A percentile compares a stretch with the other conserved stretches of the same genome.
Conservation (phyloP, 2,888 invertebrate genomes). For the Drosophila borborema region DNA sequence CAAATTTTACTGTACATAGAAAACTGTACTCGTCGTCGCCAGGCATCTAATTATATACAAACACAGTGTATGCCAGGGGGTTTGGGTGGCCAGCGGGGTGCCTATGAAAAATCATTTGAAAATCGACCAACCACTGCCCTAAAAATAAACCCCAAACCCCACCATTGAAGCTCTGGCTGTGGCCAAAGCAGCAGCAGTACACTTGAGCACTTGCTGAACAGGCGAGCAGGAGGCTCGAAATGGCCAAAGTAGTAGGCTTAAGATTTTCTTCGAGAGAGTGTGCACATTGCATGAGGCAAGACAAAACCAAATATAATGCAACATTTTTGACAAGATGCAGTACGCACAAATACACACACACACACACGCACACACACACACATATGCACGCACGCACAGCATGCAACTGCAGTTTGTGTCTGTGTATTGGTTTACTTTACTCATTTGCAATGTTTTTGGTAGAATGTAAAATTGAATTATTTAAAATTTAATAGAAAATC, state of each 20-base stretch:
- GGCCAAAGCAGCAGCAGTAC: constrained; percentile 53
- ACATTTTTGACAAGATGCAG: constrained; percentile 75
- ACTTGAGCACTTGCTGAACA: constrained; percentile 28
- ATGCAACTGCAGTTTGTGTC: constrained; percentile 50
- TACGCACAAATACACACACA: constrained; percentile 43
- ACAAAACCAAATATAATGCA: constrained; percentile 75
- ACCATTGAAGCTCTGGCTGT: constrained; percentile 43
- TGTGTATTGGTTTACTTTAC: constrained; percentile 69
- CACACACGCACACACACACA: constrained; percentile 7
- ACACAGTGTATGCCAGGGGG: constrained; percentile 29
- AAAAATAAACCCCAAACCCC: neutral
- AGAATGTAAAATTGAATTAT: constrained; percentile 81
- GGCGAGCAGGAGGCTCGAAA: neutral
- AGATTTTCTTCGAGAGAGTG: constrained; percentile 66
- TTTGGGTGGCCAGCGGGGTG: constrained; percentile 28
- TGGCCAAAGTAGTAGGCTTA: constrained; percentile 66
- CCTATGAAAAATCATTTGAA: constrained; percentile 72
- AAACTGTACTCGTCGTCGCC: constrained; percentile 65
- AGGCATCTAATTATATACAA: constrained; percentile 73
- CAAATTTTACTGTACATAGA: constrained; percentile 66
- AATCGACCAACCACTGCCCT: constrained; percentile 38
- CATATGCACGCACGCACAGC: constrained; percentile 5
- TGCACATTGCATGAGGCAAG: constrained; percentile 61
- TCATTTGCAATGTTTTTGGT: constrained; percentile 78
- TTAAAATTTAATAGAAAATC: constrained; percentile 81